Percentiles rank a stretch among this genome's conserved stretches.
Evolutionary conservation across 2,888 invertebrate species (phyloP).

Genomic region (Zhengitettix transpicula): DNA sequence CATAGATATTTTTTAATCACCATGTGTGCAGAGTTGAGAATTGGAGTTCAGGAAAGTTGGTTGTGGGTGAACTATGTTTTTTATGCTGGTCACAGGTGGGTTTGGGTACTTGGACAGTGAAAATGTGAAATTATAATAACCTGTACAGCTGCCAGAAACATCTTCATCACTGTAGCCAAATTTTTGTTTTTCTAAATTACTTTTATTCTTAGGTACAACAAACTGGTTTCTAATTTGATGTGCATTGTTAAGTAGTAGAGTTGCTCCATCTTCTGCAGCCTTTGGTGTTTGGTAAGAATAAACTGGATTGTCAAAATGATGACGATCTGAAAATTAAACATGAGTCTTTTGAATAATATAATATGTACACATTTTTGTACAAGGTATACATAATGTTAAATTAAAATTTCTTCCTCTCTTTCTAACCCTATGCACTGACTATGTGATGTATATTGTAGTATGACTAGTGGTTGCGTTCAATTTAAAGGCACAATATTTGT

Average conservation of each 20-base stretch:
- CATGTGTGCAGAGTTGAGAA: too few species aligned
- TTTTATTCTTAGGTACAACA: conserved; percentile 36
- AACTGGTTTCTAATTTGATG: conserved; percentile 40
- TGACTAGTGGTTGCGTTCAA: too few species aligned
- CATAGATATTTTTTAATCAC: too few species aligned
- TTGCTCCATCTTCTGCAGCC: conserved; percentile 23
- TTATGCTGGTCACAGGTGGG: too few species aligned
- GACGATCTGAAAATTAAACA: conserved; percentile 41
- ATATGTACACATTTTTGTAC: neutral
- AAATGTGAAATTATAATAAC: neutral
- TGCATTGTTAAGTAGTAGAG: conserved; percentile 28
- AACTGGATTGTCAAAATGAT: conserved; percentile 85
- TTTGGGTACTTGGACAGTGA: too few species aligned
- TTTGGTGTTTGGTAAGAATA: conserved; percentile 50
- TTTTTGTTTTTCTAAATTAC: conserved; percentile 40
- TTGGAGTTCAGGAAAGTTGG: too few species aligned
- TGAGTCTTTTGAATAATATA: neutral
- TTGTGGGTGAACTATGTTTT: too few species aligned
- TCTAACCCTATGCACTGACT: too few species aligned
- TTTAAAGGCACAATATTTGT: too few species aligned
- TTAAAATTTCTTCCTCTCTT: too few species aligned
- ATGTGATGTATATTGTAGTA: too few species aligned
- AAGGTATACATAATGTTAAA: too few species aligned
- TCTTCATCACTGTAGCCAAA: conserved; percentile 30
- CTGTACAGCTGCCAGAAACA: conserved; percentile 20